These are phyloP conservation scores for Xiphias gladius DNA, from an alignment of 2,113 vertebrate species.

Conservation along the genomic window DNA sequence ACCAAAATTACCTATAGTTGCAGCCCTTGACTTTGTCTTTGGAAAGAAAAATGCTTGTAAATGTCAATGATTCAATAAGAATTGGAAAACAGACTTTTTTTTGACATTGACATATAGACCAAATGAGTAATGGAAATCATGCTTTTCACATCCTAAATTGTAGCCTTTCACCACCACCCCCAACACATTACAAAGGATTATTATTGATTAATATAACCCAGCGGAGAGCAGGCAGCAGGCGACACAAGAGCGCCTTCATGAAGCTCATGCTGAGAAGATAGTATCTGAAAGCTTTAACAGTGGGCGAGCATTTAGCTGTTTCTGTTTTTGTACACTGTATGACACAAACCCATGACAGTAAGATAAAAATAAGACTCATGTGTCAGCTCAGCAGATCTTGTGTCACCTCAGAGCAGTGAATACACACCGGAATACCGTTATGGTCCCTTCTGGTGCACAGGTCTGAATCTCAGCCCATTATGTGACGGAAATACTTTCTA, in stretches of 20 bases:
- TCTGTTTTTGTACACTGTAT: conserved; percentile 52
- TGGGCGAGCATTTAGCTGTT: conserved; percentile 43
- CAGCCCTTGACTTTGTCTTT: background rate
- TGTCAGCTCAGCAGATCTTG: conserved; percentile 61
- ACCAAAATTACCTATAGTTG: background rate
- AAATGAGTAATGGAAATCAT: conserved; percentile 59
- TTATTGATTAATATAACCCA: conserved; percentile 50
- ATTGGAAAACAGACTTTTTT: conserved; percentile 30
- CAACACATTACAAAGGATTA: conserved; percentile 34
- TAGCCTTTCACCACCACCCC: conserved; percentile 33
- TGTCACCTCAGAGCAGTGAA: conserved; percentile 38
- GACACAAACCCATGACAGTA: conserved; percentile 62
- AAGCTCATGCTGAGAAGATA: conserved; percentile 50
- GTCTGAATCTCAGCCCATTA: conserved; percentile 6
- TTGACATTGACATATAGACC: conserved; percentile 28
- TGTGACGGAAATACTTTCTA: background rate
- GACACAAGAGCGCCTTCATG: conserved; percentile 54
- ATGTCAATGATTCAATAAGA: conserved; percentile 45
- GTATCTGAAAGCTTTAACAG: conserved; percentile 61
- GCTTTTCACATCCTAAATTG: conserved; percentile 33
- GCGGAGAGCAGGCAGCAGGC: conserved; percentile 14
- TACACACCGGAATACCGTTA: conserved; percentile 23
- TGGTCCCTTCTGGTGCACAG: conserved; percentile 4
- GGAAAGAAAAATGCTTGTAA: conserved; percentile 17
- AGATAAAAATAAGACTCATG: conserved; percentile 66